Evolutionary conservation across 2,888 invertebrate species (phyloP).

Genomic region (Heliothis peltigera): DNA sequence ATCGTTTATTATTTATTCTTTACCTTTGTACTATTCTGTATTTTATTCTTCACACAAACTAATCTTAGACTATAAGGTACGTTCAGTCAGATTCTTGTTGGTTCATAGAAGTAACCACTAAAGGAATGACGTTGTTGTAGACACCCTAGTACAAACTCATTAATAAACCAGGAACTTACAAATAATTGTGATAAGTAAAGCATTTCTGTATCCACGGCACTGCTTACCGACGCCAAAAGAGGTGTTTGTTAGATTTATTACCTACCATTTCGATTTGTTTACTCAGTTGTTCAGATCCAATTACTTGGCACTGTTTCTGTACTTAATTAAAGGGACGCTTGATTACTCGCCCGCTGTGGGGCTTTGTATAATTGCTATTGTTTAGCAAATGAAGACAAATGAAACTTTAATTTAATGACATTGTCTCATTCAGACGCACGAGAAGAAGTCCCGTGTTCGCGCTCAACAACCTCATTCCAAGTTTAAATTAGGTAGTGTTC

Average conservation of each 20-base stretch:
- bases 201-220: constrained; percentile 59
- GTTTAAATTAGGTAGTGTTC: constrained; percentile 76
- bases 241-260: constrained; percentile 89
- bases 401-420: constrained; percentile 90
- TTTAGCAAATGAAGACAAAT: constrained; percentile 90
- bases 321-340: constrained; percentile 90
- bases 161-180: constrained; percentile 35
- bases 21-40: no score
- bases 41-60: no score
- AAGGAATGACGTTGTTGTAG: constrained; percentile 8
- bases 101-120: constrained; percentile 25
- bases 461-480: constrained; percentile 76
- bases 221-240: constrained; percentile 82
- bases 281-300: constrained; percentile 90
- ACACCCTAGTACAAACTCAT: constrained; percentile 33
- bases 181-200: constrained; percentile 51
- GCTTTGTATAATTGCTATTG: constrained; percentile 90
- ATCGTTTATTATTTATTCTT: no score
- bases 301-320: constrained; percentile 90
- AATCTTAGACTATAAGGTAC: background rate
- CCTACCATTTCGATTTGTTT: constrained; percentile 90
- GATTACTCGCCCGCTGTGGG: constrained; percentile 90
- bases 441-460: constrained; percentile 79
- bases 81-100: constrained; percentile 48
- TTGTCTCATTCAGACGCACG: constrained; percentile 86